Evolutionary conservation across 2,888 invertebrate species (phyloP).

Genomic region (Nemotelus pantherinus): DNA sequence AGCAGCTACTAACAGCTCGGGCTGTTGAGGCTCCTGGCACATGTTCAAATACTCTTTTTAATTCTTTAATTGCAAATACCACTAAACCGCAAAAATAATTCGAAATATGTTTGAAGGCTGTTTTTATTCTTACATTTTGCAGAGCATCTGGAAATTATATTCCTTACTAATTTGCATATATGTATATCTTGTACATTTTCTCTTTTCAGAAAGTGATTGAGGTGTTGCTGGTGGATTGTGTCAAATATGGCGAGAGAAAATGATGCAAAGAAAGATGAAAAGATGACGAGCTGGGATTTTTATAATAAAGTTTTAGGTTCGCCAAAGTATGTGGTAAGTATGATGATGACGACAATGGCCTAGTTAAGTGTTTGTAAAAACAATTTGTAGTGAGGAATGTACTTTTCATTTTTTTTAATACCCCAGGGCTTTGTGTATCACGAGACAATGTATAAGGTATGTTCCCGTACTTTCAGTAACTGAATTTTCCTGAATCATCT

Average conservation of each 20-base stretch:
- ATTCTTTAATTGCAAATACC: constrained; percentile 34
- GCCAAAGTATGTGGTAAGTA: constrained; percentile 61
- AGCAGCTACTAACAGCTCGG: not conserved
- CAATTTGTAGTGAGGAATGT: no score
- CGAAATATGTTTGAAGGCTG: constrained; percentile 12
- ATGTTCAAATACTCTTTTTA: constrained; percentile 1
- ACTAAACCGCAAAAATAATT: constrained; percentile 1
- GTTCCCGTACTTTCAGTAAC: no score
- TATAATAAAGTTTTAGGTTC: constrained; percentile 60
- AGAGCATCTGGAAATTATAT: not conserved
- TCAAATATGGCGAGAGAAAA: not conserved
- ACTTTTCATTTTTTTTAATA: no score
- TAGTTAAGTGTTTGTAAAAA: not conserved
- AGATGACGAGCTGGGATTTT: constrained; percentile 58
- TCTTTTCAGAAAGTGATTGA: constrained; percentile 6
- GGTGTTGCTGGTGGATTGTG: not conserved
- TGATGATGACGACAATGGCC: not conserved
- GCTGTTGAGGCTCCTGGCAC: constrained; percentile 19
- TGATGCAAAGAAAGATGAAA: not conserved
- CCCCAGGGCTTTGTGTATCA: no score
- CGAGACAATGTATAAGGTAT: no score
- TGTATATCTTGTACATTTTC: not conserved
- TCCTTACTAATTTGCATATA: not conserved
- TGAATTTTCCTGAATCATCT: no score
- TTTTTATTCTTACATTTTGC: constrained; percentile 11